Conservation (phyloP, 2,888 invertebrate genomes). For the Hesperia comma region DNA sequence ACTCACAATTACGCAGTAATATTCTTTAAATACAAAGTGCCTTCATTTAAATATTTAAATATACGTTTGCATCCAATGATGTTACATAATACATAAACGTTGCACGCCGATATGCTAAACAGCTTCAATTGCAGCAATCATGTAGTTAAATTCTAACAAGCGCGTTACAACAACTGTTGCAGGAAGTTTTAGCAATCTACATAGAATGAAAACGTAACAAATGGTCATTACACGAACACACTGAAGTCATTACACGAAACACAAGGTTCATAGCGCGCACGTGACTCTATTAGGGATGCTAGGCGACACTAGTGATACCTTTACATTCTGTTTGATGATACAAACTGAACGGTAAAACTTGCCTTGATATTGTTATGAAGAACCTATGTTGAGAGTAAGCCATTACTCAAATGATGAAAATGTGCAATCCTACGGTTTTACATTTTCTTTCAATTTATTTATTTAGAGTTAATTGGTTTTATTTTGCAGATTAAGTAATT, state of each 20-base stretch:
- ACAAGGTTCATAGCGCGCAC: constrained; percentile 16
- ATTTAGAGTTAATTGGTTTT: too few relatives aligned
- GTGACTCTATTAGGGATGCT: constrained; percentile 16
- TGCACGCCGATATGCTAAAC: too few relatives aligned
- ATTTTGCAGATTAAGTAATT: too few relatives aligned
- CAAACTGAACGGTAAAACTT: neutral
- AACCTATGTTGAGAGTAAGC: neutral
- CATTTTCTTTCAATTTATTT: too few relatives aligned
- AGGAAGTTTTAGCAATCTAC: constrained; percentile 1
- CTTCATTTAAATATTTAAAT: too few relatives aligned
- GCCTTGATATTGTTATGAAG: neutral
- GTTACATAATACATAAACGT: too few relatives aligned
- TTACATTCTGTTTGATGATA: constrained; percentile 6
- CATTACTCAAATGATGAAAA: too few relatives aligned
- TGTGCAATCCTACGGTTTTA: too few relatives aligned
- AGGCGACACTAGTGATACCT: constrained; percentile 2
- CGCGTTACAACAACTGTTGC: neutral
- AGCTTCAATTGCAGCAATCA: too few relatives aligned
- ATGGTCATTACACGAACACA: constrained; percentile 22
- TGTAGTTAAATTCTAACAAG: constrained; percentile 3
- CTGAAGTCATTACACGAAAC: constrained; percentile 20
- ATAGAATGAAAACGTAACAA: constrained; percentile 14
- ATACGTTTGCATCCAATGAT: too few relatives aligned
- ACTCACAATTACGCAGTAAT: too few relatives aligned
- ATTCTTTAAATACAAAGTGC: too few relatives aligned